Conservation (phyloP, 2,113 vertebrate genomes). For the Nyctibius bracteatus region DNA sequence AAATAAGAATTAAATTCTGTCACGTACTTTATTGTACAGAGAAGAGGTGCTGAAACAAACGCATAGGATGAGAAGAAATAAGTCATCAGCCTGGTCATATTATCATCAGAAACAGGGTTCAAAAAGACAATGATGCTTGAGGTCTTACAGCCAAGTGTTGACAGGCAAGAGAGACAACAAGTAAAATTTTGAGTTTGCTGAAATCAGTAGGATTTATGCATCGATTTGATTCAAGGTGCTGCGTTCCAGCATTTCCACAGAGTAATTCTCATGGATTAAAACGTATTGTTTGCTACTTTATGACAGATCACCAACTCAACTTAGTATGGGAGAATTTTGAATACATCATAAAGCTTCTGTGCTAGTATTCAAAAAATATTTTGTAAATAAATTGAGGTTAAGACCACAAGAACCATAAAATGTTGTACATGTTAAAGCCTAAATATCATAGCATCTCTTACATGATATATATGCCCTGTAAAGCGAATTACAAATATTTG, state of each 20-base stretch:
- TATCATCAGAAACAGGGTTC: neutral
- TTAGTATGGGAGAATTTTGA: neutral
- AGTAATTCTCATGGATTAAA: neutral
- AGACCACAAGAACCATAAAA: neutral
- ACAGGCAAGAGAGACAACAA: neutral
- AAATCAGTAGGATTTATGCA: neutral
- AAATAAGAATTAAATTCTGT: neutral
- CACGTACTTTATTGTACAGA: neutral
- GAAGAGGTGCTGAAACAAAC: neutral
- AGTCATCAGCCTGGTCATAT: neutral
- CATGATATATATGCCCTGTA: neutral
- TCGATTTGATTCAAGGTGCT: neutral
- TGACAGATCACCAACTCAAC: neutral
- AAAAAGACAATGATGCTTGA: neutral
- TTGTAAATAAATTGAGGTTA: neutral
- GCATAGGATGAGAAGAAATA: neutral
- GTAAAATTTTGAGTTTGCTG: neutral
- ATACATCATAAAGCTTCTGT: neutral
- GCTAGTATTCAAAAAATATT: neutral
- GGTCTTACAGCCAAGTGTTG: neutral
- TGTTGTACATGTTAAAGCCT: neutral
- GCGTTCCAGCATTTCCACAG: neutral
- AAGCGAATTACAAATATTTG: slow-evolving; percentile 21
- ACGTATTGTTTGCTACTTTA: neutral
- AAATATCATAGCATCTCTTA: neutral